Base-by-base conservation (phyloP, 2,113 vertebrate species). In the Microcebus murinus region DNA sequence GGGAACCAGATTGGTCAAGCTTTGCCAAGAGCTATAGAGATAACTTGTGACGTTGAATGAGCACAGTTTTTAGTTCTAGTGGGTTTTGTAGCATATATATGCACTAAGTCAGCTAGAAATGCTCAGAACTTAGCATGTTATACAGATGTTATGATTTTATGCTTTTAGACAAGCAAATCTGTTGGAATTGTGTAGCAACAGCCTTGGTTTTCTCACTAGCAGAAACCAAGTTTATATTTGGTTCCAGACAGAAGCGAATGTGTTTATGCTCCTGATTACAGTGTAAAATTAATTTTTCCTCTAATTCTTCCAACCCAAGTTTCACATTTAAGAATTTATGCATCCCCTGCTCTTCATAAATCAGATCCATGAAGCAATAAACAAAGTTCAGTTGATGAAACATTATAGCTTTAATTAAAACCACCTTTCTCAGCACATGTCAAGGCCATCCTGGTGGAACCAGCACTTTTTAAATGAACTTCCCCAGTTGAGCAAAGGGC, bases 391-490 rank as follows among this genome's bases (percentile, higher is more conserved):
- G 23, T 85, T 87, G 91, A 77, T 93, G 39, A 96, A 80, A 23
- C 89, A 85, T 89, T 55, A 52, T 6, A 55, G 86, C 59, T 96
- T 96, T 96, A 97, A 97, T 97, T 97, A 97, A 96, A 98, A 95
- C 36, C 59, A 95, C 85, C 77, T 95, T 97, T 94, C 96, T 92
- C 52, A 34, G 68, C 70, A 34, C n/a, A 20, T 34, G 59, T 81
- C 74, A 91, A 96, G 85, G 63, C 57, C 25, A 45, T 65, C 68
- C 70, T 89, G 61, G 52, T 87, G 91, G n/a, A 95, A 85, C 82
- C 11, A 68, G 59, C 13, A 70, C 21, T 90, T 94, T 86, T 91
- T 84, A 55, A 94, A 96, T 83, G 74, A 68, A 85, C 74, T 93
- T 92, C 27, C 45, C n/a, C 89, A 87, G 3, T 91, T 91, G 87